Conservation (phyloP, 2,888 invertebrate species). For the Luperina nickerlii region DNA sequence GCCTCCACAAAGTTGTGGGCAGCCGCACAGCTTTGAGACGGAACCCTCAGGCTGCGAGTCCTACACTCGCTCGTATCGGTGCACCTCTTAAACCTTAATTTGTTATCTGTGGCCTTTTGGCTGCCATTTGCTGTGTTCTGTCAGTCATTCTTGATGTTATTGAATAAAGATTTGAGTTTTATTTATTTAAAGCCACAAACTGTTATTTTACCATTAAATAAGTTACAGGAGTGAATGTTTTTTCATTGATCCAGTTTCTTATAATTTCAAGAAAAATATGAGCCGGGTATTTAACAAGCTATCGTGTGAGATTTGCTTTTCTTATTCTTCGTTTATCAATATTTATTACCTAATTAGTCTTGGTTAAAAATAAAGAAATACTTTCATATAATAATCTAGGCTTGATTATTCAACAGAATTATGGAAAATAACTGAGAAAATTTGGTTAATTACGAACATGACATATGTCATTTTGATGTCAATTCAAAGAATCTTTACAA, state of each 20-base stretch:
- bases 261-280: constrained; percentile 70
- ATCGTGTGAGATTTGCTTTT: constrained; percentile 80
- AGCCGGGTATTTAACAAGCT: constrained; percentile 71
- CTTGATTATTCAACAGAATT: constrained; percentile 16
- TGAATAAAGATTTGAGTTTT: constrained; percentile 78
- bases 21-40: neutral
- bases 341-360: constrained; percentile 54
- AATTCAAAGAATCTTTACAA: constrained; percentile 73
- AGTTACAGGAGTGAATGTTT: constrained; percentile 67
- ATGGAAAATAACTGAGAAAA: constrained; percentile 55
- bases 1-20: neutral
- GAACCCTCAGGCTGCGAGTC: neutral
- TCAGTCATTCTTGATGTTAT: constrained; percentile 88
- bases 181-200: constrained; percentile 61
- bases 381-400: constrained; percentile 22
- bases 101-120: constrained; percentile 69
- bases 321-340: constrained; percentile 59
- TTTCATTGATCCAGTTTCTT: constrained; percentile 64
- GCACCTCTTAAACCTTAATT: constrained; percentile 34
- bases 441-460: constrained; percentile 75
- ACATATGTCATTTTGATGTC: constrained; percentile 86
- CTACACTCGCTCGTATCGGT: neutral
- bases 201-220: constrained; percentile 62
- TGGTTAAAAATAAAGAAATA: constrained; percentile 47
- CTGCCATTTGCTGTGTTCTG: constrained; percentile 87